A percentile compares a stretch with the other conserved stretches of the same genome.
Conservation (phyloP, 2,888 invertebrate genomes). For the Pyrochroa serraticornis region DNA sequence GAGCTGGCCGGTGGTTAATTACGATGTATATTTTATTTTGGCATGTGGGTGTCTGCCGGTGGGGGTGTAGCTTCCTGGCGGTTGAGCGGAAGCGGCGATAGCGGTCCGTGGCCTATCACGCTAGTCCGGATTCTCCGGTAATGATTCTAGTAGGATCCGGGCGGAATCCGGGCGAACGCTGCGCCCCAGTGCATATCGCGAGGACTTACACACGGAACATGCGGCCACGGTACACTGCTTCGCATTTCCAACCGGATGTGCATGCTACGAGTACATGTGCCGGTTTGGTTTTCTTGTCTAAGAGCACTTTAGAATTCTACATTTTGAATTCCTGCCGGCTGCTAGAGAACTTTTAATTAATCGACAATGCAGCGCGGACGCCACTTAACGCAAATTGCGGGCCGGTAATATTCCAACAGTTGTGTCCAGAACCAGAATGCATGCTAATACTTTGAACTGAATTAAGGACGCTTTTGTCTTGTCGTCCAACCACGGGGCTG, state of each 20-base stretch:
- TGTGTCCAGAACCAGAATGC: too few species aligned
- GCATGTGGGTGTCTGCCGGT: too few species aligned
- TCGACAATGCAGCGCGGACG: constrained; percentile 9
- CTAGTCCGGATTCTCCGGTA: constrained; percentile 15
- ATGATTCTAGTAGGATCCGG: constrained; percentile 25
- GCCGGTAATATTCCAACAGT: too few species aligned
- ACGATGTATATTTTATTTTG: too few species aligned
- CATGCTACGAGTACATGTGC: constrained; percentile 3
- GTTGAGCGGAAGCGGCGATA: constrained; percentile 22
- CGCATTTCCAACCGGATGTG: constrained; percentile 11
- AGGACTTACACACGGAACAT: not conserved
- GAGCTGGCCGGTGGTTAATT: too few species aligned
- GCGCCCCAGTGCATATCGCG: constrained; percentile 7
- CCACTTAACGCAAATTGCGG: not conserved
- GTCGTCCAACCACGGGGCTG: too few species aligned
- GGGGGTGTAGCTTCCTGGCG: constrained; percentile 7
- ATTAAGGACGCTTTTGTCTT: too few species aligned
- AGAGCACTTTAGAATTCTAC: not conserved
- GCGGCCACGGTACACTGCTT: constrained; percentile 1
- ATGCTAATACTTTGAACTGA: too few species aligned
- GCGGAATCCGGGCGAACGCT: constrained; percentile 14
- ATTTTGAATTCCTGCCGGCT: too few species aligned
- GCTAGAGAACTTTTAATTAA: constrained; percentile 14
- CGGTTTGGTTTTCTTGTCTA: not conserved
- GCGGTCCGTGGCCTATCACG: constrained; percentile 24